These are phyloP conservation scores for Sparus aurata DNA, from an alignment of 2,797 vertebrate genomes.

Conservation along the genomic window DNA sequence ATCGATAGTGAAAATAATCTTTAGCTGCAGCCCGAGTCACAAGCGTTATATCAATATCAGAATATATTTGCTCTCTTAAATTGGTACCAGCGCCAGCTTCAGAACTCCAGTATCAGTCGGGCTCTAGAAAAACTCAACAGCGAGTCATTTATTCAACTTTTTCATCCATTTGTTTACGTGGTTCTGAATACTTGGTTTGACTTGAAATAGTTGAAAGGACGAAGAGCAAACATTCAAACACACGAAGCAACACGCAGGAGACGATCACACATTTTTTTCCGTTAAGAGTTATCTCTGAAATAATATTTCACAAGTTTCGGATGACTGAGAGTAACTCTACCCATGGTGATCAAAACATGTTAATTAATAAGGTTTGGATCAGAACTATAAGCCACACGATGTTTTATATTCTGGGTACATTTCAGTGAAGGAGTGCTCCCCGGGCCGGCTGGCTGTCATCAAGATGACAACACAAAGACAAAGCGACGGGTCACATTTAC, in stretches of 20 bases:
- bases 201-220: not conserved
- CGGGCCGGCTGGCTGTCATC: not conserved
- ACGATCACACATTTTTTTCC: not conserved
- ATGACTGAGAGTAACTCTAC: not conserved
- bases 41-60: no score
- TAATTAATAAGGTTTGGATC: constrained; percentile 15
- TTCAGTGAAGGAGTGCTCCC: not conserved
- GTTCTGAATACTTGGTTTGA: not conserved
- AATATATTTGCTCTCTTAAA: no score
- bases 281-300: not conserved
- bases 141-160: not conserved
- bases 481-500: constrained; percentile 18
- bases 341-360: not conserved
- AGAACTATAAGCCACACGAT: not conserved
- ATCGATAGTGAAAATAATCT: no score
- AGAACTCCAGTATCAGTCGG: not conserved
- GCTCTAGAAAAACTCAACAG: not conserved
- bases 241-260: not conserved
- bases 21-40: no score
- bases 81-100: no score
- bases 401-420: not conserved
- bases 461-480: constrained; percentile 15
- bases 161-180: not conserved
- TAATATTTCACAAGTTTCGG: no score
- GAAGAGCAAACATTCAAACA: not conserved